A percentile compares a stretch with the other conserved stretches of the same genome.
Evolutionary conservation across 2,888 invertebrate species (phyloP).

Genomic region (Campoplex capitator): DNA sequence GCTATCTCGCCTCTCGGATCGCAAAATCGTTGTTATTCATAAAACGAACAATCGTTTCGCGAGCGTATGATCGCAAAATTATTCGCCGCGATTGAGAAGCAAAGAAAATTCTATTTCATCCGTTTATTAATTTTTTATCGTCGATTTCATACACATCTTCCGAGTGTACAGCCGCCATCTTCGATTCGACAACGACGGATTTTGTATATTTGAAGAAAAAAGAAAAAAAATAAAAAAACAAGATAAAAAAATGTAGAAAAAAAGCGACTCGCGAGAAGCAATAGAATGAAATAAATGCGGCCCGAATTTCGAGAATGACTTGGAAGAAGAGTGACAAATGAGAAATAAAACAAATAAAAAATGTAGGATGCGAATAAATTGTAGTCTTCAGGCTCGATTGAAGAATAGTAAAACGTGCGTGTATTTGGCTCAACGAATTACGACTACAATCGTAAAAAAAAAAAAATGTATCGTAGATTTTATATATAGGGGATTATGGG

Average conservation of each 20-base stretch:
- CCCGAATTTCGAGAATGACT: not conserved
- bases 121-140: not conserved
- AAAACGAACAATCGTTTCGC: not conserved
- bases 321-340: not conserved
- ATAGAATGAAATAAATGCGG: not conserved
- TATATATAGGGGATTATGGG: not conserved
- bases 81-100: no score
- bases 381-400: not conserved
- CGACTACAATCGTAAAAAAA: constrained; percentile 50
- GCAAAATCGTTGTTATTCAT: not conserved
- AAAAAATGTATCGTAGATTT: constrained; percentile 60
- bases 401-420: constrained; percentile 24
- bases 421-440: constrained; percentile 45
- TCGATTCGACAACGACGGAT: not conserved
- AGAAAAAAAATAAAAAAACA: no score
- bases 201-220: not conserved
- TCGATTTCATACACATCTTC: not conserved
- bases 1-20: no score
- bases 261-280: not conserved
- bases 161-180: constrained; percentile 12
- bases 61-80: not conserved
- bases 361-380: not conserved
- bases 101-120: not conserved
- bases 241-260: no score
- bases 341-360: not conserved